Evolutionary conservation across 2,888 invertebrate species (phyloP).

Genomic region (Pomacea canaliculata): DNA sequence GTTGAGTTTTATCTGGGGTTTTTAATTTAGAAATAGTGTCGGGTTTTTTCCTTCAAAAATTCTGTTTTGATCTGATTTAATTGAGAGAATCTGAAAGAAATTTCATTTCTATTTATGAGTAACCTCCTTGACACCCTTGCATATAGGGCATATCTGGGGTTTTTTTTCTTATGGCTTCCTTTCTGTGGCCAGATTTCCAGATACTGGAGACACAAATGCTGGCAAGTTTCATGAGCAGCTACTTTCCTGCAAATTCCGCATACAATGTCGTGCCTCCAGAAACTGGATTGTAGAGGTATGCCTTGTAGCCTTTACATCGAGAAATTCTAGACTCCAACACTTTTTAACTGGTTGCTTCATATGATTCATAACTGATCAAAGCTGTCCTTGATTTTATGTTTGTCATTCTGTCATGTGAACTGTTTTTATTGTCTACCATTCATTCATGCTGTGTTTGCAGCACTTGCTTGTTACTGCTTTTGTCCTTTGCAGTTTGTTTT

Average conservation of each 20-base stretch:
- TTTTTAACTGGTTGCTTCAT: neutral
- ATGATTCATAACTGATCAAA: neutral
- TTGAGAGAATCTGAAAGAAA: too few relatives aligned
- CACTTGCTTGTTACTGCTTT: too few relatives aligned
- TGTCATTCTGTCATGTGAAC: neutral
- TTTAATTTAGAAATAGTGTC: too few relatives aligned
- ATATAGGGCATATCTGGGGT: neutral
- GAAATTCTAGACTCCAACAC: neutral
- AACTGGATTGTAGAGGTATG: conserved; percentile 88
- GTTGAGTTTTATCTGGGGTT: conserved; percentile 23
- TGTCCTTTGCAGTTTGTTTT: conserved; percentile 62
- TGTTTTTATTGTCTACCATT: too few relatives aligned
- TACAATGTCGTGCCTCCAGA: conserved; percentile 70
- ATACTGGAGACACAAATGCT: conserved; percentile 42
- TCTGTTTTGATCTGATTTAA: too few relatives aligned
- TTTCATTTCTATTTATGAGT: too few relatives aligned
- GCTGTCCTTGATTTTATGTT: conserved; percentile 6
- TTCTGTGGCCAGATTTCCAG: conserved; percentile 49
- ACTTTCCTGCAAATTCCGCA: conserved; percentile 81
- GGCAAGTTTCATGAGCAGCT: conserved; percentile 70
- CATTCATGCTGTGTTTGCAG: too few relatives aligned
- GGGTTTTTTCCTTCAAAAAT: too few relatives aligned
- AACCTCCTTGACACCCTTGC: too few relatives aligned
- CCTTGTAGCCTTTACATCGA: neutral
- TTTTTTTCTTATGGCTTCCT: neutral